These are phyloP conservation scores for Camponotus pennsylvanicus DNA, from an alignment of 1,140 invertebrate genomes.

Conservation along the genomic window DNA sequence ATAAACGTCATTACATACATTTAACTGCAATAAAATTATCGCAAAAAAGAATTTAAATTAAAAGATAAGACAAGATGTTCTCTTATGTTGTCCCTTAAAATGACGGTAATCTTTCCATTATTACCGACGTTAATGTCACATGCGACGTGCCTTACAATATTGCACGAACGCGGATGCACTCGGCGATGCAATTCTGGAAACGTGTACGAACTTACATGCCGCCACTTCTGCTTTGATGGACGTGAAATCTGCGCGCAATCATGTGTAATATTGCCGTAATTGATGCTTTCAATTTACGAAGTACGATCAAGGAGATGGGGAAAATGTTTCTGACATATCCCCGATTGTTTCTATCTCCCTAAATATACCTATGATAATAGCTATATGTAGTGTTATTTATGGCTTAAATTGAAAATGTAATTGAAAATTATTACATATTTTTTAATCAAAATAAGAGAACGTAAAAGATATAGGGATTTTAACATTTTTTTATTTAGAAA, in stretches of 20 bases:
- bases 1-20: neutral
- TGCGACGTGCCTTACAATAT: neutral
- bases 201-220: slow-evolving; percentile 15
- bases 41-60: slow-evolving; percentile 2
- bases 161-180: slow-evolving; percentile 13
- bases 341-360: neutral
- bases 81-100: neutral
- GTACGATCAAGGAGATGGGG: neutral
- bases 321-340: neutral
- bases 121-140: slow-evolving; percentile 15
- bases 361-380: neutral
- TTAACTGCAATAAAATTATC: neutral
- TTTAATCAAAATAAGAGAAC: neutral
- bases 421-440: neutral
- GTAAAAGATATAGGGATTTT: neutral
- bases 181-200: slow-evolving; percentile 14
- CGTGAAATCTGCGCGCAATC: slow-evolving; percentile 29
- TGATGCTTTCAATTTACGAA: slow-evolving; percentile 37
- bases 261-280: slow-evolving; percentile 30
- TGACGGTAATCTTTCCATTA: neutral
- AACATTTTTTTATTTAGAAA: neutral
- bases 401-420: no score
- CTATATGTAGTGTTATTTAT: no score
- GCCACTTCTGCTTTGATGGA: neutral
- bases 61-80: neutral